Evolutionary conservation across 2,797 vertebrate genomes (phyloP).

Genomic region (Craterocephalus amniculus): DNA sequence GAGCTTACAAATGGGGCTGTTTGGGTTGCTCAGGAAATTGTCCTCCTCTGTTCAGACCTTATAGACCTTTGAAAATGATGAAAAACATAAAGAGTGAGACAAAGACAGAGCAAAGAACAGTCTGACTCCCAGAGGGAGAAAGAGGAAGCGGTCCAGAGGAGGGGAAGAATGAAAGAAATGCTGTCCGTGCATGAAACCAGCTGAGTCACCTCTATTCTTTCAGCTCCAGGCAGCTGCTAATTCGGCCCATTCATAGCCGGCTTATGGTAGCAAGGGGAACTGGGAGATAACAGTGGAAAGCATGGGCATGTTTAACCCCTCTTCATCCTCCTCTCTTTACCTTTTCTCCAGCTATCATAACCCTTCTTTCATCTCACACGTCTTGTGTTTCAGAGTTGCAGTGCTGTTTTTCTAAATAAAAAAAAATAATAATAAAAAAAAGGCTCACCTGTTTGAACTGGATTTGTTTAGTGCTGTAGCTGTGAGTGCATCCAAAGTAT

Average conservation of each 20-base stretch:
- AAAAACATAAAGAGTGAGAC: neutral
- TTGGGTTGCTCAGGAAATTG: neutral
- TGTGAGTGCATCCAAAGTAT: no score
- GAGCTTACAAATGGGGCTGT: neutral
- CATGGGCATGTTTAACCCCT: conserved; percentile 51
- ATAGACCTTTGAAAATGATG: neutral
- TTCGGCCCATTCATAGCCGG: conserved; percentile 77
- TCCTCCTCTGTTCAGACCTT: neutral
- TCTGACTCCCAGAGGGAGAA: conserved; percentile 16
- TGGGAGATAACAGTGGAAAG: conserved; percentile 58
- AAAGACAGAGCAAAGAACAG: neutral
- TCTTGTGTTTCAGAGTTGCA: neutral
- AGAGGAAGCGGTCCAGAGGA: conserved; percentile 30
- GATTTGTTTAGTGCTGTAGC: no score
- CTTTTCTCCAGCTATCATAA: neutral
- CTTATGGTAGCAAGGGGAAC: conserved; percentile 74
- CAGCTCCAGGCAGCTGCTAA: conserved; percentile 71
- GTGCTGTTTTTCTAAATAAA: neutral
- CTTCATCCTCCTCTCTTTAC: neutral
- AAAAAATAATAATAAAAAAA: no score
- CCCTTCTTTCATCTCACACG: neutral
- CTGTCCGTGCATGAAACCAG: conserved; percentile 75
- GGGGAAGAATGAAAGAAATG: conserved; percentile 65
- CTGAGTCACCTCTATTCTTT: conserved; percentile 83
- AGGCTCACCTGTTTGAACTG: no score